Percentiles rank a stretch among this genome's conserved stretches.
These are phyloP conservation scores for Pedetes capensis DNA, from an alignment of 2,113 vertebrate species.

Conservation along the genomic window DNA sequence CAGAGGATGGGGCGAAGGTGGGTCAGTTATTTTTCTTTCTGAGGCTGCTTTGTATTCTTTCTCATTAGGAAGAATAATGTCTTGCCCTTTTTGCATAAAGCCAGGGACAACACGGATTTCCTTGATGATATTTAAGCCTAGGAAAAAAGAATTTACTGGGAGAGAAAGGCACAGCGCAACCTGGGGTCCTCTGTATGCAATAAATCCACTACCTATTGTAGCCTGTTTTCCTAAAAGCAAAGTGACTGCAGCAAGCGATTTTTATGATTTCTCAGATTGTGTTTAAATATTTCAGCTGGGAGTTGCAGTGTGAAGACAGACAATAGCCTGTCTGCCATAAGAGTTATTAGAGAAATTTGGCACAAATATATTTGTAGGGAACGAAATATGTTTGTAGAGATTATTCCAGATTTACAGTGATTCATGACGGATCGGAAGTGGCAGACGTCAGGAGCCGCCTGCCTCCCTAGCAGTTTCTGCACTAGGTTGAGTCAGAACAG, in stretches of 20 bases:
- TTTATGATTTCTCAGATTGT: slow-evolving; percentile 72
- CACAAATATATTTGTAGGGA: slow-evolving; percentile 74
- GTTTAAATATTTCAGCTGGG: slow-evolving; percentile 81
- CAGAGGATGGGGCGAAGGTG: neutral
- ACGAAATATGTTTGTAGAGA: slow-evolving; percentile 81
- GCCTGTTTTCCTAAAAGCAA: slow-evolving; percentile 69
- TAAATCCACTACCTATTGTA: slow-evolving; percentile 56
- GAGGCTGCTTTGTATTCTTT: neutral
- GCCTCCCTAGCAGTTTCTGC: neutral
- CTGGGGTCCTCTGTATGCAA: slow-evolving; percentile 31
- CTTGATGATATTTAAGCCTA: slow-evolving; percentile 26
- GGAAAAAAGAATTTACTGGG: slow-evolving; percentile 1
- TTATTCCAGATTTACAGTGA: slow-evolving; percentile 82
- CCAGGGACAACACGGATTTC: neutral
- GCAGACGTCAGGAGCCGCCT: slow-evolving; percentile 54
- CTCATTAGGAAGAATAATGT: slow-evolving; percentile 12
- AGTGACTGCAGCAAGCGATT: slow-evolving; percentile 68
- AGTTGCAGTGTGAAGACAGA: slow-evolving; percentile 67
- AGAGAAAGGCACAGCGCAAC: neutral
- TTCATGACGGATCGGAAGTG: slow-evolving; percentile 77
- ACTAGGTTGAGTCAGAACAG: neutral
- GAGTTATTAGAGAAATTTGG: slow-evolving; percentile 78
- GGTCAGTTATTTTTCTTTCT: neutral
- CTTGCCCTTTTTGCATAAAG: neutral
- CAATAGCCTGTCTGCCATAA: slow-evolving; percentile 65